Conservation (phyloP, 2,113 vertebrate genomes). For the Bubo bubo region DNA sequence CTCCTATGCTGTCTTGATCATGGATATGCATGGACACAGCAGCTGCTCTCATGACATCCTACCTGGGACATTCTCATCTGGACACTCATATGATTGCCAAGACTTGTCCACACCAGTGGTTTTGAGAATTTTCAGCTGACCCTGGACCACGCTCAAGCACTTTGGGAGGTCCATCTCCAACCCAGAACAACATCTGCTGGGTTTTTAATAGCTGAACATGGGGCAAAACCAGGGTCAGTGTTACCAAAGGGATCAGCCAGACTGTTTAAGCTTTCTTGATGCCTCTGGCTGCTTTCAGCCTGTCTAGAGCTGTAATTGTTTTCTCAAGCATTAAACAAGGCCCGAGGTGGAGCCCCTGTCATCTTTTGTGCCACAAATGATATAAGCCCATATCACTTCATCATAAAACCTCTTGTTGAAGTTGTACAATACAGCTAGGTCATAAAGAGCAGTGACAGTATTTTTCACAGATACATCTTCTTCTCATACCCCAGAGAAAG, state of each 20-base stretch:
- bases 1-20: not conserved
- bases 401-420: not conserved
- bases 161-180: too few species aligned
- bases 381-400: not conserved
- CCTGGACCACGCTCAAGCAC: not conserved
- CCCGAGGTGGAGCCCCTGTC: not conserved
- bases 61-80: not conserved
- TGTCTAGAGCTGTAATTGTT: not conserved
- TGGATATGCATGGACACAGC: accelerated
- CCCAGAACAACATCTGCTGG: not conserved
- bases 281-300: not conserved
- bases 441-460: not conserved
- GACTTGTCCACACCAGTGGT: not conserved
- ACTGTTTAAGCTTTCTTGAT: not conserved
- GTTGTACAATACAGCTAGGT: not conserved
- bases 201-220: not conserved
- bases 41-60: not conserved
- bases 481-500: not conserved
- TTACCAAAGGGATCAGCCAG: not conserved
- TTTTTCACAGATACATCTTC: not conserved
- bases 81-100: not conserved
- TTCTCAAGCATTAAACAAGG: not conserved
- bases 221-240: not conserved
- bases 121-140: not conserved
- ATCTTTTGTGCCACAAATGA: not conserved